Conservation (phyloP, 2,113 vertebrate species). For the Acrocephalus kingi region DNA sequence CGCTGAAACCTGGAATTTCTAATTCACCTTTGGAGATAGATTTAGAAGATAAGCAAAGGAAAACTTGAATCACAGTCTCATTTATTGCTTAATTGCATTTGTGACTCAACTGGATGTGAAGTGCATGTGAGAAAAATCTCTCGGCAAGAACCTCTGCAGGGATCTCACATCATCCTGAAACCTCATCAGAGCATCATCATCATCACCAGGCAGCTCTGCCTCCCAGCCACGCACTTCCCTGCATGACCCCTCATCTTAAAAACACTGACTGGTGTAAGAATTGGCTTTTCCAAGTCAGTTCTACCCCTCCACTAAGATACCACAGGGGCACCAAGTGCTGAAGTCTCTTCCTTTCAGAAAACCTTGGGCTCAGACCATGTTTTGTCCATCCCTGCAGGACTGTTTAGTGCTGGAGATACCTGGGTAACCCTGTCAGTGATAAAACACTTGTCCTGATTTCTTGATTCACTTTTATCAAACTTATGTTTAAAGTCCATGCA, state of each 20-base stretch:
- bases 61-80: conserved; percentile 9
- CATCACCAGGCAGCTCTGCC: neutral
- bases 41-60: neutral
- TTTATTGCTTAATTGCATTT: conserved; percentile 23
- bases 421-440: neutral
- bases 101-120: conserved; percentile 21
- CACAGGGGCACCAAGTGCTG: neutral
- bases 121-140: neutral
- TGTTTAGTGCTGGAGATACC: neutral
- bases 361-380: neutral
- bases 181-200: neutral
- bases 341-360: neutral
- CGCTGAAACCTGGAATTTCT: neutral
- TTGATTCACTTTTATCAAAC: neutral
- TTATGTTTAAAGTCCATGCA: neutral
- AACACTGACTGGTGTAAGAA: fast-evolving
- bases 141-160: neutral
- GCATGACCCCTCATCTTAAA: fast-evolving
- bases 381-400: neutral
- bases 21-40: neutral
- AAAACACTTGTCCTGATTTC: neutral
- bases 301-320: neutral
- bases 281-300: neutral
- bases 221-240: neutral
- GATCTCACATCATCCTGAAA: neutral